Evolutionary conservation across 2,797 vertebrate genomes (phyloP), one percentile per base, ranked within the genome.

Genomic region (Manis javanica): DNA sequence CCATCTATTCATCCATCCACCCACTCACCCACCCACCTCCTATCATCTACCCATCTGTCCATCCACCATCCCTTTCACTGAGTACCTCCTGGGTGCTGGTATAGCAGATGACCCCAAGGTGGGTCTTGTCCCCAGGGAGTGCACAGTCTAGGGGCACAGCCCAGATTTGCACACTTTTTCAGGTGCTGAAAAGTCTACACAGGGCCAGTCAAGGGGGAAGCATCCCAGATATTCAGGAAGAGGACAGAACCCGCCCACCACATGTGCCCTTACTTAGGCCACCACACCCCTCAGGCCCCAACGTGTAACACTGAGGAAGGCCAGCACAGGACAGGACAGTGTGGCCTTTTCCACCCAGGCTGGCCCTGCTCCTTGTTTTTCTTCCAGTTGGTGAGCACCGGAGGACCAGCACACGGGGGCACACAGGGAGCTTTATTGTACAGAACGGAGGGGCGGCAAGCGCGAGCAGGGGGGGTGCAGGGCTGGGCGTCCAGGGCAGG

Each of bases 351-450:
- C 29, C n/a, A 5, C 15, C 37, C 2, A 6, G 10, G 46, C 37
- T 42, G 29, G 46, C 24, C 34, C 12, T 26, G 31, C 59, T 16
- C 29, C 37, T 0, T 4, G 7, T 4, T 26, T 2, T 3, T 0
- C 42, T 34, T 26, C 77, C 39, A 29, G 26, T 51, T 24, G 42
- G 88, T 15, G 42, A 90, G 81, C 84, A 93, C 9, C 34, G 31
- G 64, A 51, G 69, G 88, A 26, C 26, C 79, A 59, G 71, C 5
- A 14, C 29, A 5, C 5, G 49, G 69, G 59, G 31, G 31, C 37
- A 18, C 37, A 37, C 0, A 1, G 37, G 39, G 61, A 69, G 51
- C 87, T 97, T 97, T 97, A 97, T 95, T 97, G n/a, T 49, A 87
- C 69, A 51, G 5, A 5, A 59, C 3, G 26, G 42, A 13, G 42